Conservation (phyloP, 37 sponge, comb jelly and placozoan species). For the Geodia barretti region DNA sequence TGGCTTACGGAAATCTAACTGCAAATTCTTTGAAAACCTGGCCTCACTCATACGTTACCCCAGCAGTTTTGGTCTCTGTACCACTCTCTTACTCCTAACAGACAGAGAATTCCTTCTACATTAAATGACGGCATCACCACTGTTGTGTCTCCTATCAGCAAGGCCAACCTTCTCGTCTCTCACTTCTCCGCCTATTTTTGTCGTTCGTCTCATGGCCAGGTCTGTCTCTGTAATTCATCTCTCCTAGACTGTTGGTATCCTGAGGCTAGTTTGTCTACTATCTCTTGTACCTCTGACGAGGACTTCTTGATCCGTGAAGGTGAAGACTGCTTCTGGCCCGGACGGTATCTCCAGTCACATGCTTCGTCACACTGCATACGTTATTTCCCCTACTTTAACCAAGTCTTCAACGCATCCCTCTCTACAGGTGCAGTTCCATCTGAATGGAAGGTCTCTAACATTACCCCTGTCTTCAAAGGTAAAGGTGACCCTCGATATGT, state of each 20-base stretch:
- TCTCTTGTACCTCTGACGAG: not conserved
- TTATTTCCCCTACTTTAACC: not conserved
- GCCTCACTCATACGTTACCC: too few species aligned
- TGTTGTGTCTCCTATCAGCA: not conserved
- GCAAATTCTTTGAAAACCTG: too few species aligned
- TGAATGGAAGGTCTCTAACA: conserved; percentile 9
- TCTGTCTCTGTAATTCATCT: not conserved
- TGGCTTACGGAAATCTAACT: too few species aligned
- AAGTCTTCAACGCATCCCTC: conserved; percentile 26
- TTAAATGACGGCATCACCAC: too few species aligned
- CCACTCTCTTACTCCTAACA: not conserved
- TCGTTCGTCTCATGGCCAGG: not conserved
- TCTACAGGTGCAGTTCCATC: not conserved
- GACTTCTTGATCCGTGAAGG: not conserved
- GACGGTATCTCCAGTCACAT: conserved; percentile 19
- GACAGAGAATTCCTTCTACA: not conserved
- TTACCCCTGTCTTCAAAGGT: conserved; percentile 20
- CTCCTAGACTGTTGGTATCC: too few species aligned
- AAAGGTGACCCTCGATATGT: conserved; percentile 12
- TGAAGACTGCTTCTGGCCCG: conserved; percentile 25
- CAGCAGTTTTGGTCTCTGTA: too few species aligned
- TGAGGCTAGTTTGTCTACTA: too few species aligned
- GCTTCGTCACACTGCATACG: conserved; percentile 3
- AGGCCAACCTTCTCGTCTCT: not conserved
- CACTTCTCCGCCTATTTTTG: not conserved